Conservation (phyloP, 2,113 vertebrate species). For the Halichoeres trimaculatus region DNA sequence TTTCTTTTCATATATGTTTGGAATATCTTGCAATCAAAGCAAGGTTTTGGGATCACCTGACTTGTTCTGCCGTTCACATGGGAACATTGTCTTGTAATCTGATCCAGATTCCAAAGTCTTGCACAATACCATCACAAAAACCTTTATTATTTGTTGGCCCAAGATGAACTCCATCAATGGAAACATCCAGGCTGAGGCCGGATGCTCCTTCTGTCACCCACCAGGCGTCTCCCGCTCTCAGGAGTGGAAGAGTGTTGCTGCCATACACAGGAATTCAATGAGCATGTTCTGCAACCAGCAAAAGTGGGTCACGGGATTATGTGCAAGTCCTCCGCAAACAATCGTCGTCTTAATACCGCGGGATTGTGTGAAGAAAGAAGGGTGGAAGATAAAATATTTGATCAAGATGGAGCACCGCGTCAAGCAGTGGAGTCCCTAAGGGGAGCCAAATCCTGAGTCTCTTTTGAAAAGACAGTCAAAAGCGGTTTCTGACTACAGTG, state of each 20-base stretch:
- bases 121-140: neutral
- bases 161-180: conserved; percentile 22
- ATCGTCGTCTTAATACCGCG: conserved; percentile 57
- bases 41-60: neutral
- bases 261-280: conserved; percentile 59
- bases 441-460: no score
- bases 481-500: no score
- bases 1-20: no score
- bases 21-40: no score
- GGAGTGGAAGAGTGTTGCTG: no score
- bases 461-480: conserved; percentile 10
- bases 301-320: conserved; percentile 75
- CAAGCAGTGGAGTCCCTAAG: neutral
- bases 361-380: conserved; percentile 44
- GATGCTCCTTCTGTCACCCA: conserved; percentile 44
- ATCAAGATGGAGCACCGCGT: conserved; percentile 14
- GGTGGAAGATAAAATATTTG: conserved; percentile 16
- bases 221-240: conserved; percentile 30
- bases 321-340: conserved; percentile 64
- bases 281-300: conserved; percentile 33
- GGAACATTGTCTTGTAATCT: conserved; percentile 6
- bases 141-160: conserved; percentile 31
- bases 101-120: conserved; percentile 15
- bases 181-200: conserved; percentile 45
- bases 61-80: neutral